Conservation (phyloP, 2,888 invertebrate genomes). For the Cremastinae sp. region DNA sequence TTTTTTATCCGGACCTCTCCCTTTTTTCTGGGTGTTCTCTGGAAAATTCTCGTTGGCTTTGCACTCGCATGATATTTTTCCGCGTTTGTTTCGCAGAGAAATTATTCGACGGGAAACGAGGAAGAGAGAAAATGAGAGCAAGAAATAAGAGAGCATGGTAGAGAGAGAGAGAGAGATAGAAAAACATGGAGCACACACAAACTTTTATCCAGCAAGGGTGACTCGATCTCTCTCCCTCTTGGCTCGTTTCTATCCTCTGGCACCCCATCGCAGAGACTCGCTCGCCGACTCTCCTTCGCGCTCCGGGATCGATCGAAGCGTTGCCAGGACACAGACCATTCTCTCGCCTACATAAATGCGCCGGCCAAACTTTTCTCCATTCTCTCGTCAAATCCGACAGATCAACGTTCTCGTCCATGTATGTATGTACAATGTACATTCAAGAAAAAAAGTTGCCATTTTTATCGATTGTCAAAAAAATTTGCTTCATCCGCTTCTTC, state of each 20-base stretch:
- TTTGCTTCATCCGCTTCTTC: no score
- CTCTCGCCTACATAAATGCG: slow-evolving; percentile 20
- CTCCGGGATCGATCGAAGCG: slow-evolving; percentile 59
- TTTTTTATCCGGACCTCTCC: slow-evolving; percentile 7
- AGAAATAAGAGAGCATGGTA: neutral
- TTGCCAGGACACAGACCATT: slow-evolving; percentile 62
- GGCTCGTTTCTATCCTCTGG: slow-evolving; percentile 32
- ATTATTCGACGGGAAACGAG: slow-evolving; percentile 4
- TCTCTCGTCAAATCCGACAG: no score
- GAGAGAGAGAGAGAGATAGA: slow-evolving; percentile 16
- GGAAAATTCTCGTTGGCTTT: slow-evolving; percentile 10
- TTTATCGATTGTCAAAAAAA: no score
- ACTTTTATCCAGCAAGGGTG: slow-evolving; percentile 57
- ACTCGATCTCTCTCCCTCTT: slow-evolving; percentile 42
- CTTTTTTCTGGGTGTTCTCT: slow-evolving; percentile 8
- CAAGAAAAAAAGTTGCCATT: no score
- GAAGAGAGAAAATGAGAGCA: neutral
- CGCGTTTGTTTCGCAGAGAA: neutral
- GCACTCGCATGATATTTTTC: slow-evolving; percentile 3
- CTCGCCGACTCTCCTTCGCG: slow-evolving; percentile 48
- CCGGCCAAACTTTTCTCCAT: neutral
- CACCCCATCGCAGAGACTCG: slow-evolving; percentile 53
- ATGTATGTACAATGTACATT: no score
- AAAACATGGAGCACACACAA: slow-evolving; percentile 38
- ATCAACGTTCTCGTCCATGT: neutral